Conservation (phyloP, 2,888 invertebrate species). For the Nowickia ferox region DNA sequence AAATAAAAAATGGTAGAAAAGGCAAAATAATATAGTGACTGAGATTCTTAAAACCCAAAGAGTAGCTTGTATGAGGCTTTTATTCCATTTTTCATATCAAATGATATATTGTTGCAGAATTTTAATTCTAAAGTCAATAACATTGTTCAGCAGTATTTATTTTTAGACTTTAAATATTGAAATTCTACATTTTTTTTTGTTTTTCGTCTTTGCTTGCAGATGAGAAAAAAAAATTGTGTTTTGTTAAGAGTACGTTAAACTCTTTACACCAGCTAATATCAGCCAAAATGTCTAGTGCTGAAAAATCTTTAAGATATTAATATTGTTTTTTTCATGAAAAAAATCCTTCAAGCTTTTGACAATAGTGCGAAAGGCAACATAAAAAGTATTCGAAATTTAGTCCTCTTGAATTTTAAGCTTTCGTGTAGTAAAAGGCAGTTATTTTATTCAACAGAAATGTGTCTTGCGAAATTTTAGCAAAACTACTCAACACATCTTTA, state of each 20-base stretch:
- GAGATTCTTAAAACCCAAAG: constrained; percentile 26
- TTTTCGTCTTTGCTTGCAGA: neutral
- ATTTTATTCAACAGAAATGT: no score
- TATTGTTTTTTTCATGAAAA: no score
- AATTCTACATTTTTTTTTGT: neutral
- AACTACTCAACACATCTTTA: no score
- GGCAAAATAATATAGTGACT: constrained; percentile 10
- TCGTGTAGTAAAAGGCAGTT: no score
- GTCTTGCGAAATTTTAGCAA: no score
- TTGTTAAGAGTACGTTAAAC: constrained; percentile 9
- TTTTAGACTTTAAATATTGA: constrained; percentile 45
- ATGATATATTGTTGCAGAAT: constrained; percentile 66
- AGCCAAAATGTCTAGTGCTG: neutral
- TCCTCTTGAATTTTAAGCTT: no score
- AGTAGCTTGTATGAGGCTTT: constrained; percentile 35
- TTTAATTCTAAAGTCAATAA: constrained; percentile 69
- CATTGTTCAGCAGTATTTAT: constrained; percentile 59
- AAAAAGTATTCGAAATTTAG: no score
- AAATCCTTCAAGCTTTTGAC: no score
- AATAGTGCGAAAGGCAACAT: no score
- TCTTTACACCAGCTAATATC: neutral
- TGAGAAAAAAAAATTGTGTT: neutral
- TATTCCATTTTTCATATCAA: constrained; percentile 45
- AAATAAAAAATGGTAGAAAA: constrained; percentile 22
- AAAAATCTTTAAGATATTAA: no score